Evolutionary conservation across 2,888 invertebrate species (phyloP), one percentile per base, ranked within the genome.

Genomic region (Platycheirus albimanus): DNA sequence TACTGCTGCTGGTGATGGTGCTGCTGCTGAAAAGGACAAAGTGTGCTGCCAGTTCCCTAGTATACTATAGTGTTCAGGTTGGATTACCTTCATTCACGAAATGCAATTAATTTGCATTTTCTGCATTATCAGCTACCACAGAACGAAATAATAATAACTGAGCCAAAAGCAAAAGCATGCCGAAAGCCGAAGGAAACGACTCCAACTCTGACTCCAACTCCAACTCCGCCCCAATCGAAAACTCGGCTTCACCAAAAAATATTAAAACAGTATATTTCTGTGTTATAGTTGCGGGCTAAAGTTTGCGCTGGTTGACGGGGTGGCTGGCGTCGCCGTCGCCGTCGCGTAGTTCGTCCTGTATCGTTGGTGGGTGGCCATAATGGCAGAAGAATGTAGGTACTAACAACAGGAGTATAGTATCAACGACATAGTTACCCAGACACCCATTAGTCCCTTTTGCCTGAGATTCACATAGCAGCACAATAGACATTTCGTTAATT

Each of bases 81-180:
- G 83, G 83, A 83, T 83, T 83, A 83, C 83, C 74, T 83, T 67
- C 83, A 78, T 83, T 83, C 72, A 72, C 64, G 72, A 83, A 83
- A 83, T 83, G 83, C 72, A 83, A 83, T 83, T 83, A 83, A 83
- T 83, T 83, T 78, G 78, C 83, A 83, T 83, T 83, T 83, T 83
- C 83, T 83, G 83, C 83, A 83, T 83, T 83, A 83, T 83, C 83
- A 83, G 83, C 83, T 72, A 74, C 83, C 78, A 69, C 83, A 78
- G 78, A 83, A 74, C 83, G 83, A 83, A 83, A 83, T 83, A 83
- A 83, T 74, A 83, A 83, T 83, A 83, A 83, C 63, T 64, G 83
- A 83, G 69, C 72, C 78, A 56, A 64, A 72, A 72, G 56, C 72
- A 72, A 30, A 56, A 54, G 54, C 33, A 54, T 74, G 64, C 36